Evolutionary conservation across 1,140 invertebrate species (phyloP).

Genomic region (Ptiloglossa arizonensis): DNA sequence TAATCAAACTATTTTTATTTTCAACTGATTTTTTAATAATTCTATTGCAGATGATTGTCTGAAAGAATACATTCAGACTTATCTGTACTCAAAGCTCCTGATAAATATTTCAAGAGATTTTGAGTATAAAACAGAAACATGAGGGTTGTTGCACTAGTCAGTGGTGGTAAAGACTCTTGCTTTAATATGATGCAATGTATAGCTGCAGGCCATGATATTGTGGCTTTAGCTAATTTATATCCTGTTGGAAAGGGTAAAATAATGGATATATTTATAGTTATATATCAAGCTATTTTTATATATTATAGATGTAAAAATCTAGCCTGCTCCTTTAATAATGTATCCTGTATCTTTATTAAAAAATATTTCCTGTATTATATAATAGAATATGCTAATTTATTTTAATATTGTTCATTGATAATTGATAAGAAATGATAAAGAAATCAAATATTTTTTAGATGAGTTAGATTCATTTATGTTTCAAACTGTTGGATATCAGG

Average conservation of each 20-base stretch:
- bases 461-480: slow-evolving; percentile 99
- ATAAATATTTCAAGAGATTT: slow-evolving; percentile 47
- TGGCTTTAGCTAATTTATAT: slow-evolving; percentile 97
- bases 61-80: slow-evolving; percentile 60
- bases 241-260: slow-evolving; percentile 91
- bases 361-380: slow-evolving; percentile 5
- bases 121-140: slow-evolving; percentile 80
- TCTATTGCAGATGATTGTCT: slow-evolving; percentile 75
- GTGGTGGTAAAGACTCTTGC: slow-evolving; percentile 99
- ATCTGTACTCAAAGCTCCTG: slow-evolving; percentile 55
- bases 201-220: slow-evolving; percentile 96
- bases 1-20: slow-evolving; percentile 20
- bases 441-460: slow-evolving; percentile 83
- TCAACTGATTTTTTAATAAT: slow-evolving; percentile 38
- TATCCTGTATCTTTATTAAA: too few species aligned
- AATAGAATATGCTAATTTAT: background rate
- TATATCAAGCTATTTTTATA: background rate
- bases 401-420: slow-evolving; percentile 8
- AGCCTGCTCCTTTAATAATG: background rate
- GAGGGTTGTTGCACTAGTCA: slow-evolving; percentile 94
- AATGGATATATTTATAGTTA: slow-evolving; percentile 13
- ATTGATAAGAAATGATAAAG: background rate
- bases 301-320: background rate
- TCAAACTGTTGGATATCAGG: slow-evolving; percentile 98
- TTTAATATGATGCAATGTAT: slow-evolving; percentile 99